phyloP scores from a whole-genome alignment of 2,113 vertebrate species.

The Aspidoscelis tigris region DNA sequence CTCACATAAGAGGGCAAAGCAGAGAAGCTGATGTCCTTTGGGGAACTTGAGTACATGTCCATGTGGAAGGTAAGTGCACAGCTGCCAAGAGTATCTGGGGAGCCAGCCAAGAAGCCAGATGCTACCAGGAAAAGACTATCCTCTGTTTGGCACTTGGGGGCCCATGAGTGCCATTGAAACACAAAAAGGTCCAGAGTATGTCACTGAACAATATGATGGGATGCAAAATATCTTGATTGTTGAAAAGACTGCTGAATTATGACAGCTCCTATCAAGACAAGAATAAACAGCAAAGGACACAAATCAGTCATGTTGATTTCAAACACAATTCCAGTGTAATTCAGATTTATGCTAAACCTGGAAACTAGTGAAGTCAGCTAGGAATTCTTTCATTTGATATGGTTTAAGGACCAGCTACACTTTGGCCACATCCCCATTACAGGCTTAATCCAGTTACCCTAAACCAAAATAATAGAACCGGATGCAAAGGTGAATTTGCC shows the following conservation, averaged over 20 bases:
- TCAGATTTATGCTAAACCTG: slow-evolving; percentile 10
- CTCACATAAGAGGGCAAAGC: slow-evolving; percentile 34
- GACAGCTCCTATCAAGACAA: neutral
- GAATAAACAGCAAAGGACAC: neutral
- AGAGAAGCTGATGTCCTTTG: slow-evolving; percentile 20
- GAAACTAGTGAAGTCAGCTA: neutral
- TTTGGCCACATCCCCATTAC: no score
- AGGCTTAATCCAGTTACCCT: no score
- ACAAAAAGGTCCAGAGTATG: slow-evolving; percentile 46
- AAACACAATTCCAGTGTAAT: neutral
- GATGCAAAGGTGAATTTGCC: no score
- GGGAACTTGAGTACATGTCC: slow-evolving; percentile 37
- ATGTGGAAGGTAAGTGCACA: slow-evolving; percentile 48
- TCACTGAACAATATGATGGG: slow-evolving; percentile 52
- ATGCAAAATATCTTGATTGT: slow-evolving; percentile 3
- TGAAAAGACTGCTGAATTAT: slow-evolving; percentile 15
- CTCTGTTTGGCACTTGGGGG: slow-evolving; percentile 36
- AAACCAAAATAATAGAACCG: no score
- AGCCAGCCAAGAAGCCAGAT: slow-evolving; percentile 59
- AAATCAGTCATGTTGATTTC: neutral
- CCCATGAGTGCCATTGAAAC: slow-evolving; percentile 46
- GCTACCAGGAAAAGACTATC: slow-evolving; percentile 33
- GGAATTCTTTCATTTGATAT: no score
- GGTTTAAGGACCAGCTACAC: no score
- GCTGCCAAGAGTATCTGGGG: slow-evolving; percentile 50